Base-by-base conservation (phyloP, 64 coral and sea anemone species). In the Astreopora myriophthalma region DNA sequence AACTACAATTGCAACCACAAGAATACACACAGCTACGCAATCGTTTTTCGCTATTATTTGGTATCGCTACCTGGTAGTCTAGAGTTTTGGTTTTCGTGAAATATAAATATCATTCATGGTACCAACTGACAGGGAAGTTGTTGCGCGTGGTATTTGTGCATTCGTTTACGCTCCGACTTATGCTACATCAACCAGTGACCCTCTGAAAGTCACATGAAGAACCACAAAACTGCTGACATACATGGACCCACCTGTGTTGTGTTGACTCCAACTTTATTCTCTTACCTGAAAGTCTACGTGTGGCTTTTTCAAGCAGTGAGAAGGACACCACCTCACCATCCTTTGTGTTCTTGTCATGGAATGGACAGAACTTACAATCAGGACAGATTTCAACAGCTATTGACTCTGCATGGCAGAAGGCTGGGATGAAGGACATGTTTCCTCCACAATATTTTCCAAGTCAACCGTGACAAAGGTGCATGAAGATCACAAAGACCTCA, bases 381-480 rank as follows among this genome's bases (percentile, higher is more conserved):
- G 74, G 74, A 8, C 74, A 76, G 23, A 76, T 76, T 48, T 76
- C 74, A 76, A 51, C 74, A 12, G 40, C 74, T 8, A 76, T 76
- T 23, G 25, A 76, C 26, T 20, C 74, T 37, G 17, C 74, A 25
- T 76, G 74, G 33, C n/a, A 39, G 17, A 89, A 89, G 48, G 87
- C 35, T 8, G 73, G 48, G 57, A 33, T 52, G 44, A 71, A 73
- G 87, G 68, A 17, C 68, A 64, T 28, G 55, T 49, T 14, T 31
- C 27, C n/a, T 78, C 89, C 51, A 92, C 79, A 49, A 8, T 80
- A 12, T 85, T 92, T 70, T 26, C 78, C 36, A 92, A 92, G 42
- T 82, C 78, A 6, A 30, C 78, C 22, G 89, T 92, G 22, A 80
- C 89, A 24, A 69, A 62, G 38, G 89, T 85, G 67, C 76, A 92